A percentile compares a stretch with the other conserved stretches of the same genome.
Conservation (phyloP, 2,888 invertebrate genomes). For the Spilarctia lutea region DNA sequence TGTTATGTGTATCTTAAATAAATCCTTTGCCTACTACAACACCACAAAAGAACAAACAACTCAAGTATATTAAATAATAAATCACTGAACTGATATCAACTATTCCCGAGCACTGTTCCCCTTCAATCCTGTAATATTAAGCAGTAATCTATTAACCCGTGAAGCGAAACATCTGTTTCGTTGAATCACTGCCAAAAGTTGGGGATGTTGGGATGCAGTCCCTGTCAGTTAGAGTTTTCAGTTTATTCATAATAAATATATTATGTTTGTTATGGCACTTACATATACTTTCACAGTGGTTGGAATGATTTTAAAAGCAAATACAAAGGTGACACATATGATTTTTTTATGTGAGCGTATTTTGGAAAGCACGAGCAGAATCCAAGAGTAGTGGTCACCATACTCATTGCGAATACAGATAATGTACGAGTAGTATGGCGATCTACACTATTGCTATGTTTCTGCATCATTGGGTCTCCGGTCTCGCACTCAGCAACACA, state of each 20-base stretch:
- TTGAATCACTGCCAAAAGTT: constrained; percentile 78
- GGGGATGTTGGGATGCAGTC: constrained; percentile 59
- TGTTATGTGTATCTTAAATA: neutral
- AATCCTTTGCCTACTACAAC: neutral
- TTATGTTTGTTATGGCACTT: constrained; percentile 13
- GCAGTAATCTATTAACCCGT: constrained; percentile 26
- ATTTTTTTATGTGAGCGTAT: too few species aligned
- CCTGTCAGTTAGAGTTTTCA: constrained; percentile 59
- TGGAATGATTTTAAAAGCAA: neutral
- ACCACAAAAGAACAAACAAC: neutral
- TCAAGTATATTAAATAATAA: constrained; percentile 1
- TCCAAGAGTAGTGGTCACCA: too few species aligned
- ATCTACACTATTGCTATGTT: too few species aligned
- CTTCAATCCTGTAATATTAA: constrained; percentile 16
- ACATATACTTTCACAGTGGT: neutral
- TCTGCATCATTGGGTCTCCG: too few species aligned
- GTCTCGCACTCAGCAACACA: too few species aligned
- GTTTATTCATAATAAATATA: constrained; percentile 59
- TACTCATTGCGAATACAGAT: too few species aligned
- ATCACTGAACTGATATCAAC: constrained; percentile 8
- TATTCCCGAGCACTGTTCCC: constrained; percentile 10
- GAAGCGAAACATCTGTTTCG: constrained; percentile 44
- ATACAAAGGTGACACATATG: neutral
- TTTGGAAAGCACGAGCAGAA: too few species aligned
- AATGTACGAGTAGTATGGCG: too few species aligned